A percentile compares a stretch with the other conserved stretches of the same genome.
Conservation (phyloP, 1,140 invertebrate genomes). For the Ooceraea biroi region DNA sequence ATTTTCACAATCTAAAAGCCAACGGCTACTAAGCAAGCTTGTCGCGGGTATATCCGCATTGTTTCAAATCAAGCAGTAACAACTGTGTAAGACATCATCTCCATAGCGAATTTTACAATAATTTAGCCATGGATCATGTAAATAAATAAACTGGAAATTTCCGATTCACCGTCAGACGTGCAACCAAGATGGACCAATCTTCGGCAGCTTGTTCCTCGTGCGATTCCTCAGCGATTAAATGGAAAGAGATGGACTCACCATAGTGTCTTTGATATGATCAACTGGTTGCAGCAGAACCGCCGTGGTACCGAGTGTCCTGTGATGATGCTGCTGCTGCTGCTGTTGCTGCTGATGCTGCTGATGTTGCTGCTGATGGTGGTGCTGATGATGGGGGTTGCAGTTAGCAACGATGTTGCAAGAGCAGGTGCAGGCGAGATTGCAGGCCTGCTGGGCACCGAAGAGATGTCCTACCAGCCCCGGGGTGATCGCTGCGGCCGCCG, state of each 20-base stretch:
- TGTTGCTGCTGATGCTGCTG: constrained; percentile 77
- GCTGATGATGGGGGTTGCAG: constrained; percentile 76
- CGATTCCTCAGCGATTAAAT: constrained; percentile 19
- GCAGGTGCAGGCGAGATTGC: constrained; percentile 82
- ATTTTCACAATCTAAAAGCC: neutral
- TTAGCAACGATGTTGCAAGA: constrained; percentile 81
- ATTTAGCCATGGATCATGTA: neutral
- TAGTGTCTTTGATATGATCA: constrained; percentile 85
- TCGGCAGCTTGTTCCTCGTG: constrained; percentile 27
- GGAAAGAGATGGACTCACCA: constrained; percentile 80
- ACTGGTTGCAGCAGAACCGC: constrained; percentile 84
- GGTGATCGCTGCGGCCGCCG: constrained; percentile 78
- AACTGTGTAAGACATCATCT: neutral
- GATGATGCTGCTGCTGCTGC: constrained; percentile 78
- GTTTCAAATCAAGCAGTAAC: neutral
- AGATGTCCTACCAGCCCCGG: constrained; percentile 82
- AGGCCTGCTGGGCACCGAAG: constrained; percentile 80
- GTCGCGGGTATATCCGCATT: neutral
- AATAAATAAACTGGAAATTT: neutral
- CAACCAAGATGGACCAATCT: constrained; percentile 29
- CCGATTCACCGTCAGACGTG: constrained; percentile 19
- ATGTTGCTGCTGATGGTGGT: constrained; percentile 75
- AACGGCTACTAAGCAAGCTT: neutral
- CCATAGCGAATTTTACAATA: neutral
- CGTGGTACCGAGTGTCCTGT: constrained; percentile 77